These are phyloP conservation scores for Pyrochroa serraticornis DNA, from an alignment of 2,888 invertebrate species.

Conservation along the genomic window DNA sequence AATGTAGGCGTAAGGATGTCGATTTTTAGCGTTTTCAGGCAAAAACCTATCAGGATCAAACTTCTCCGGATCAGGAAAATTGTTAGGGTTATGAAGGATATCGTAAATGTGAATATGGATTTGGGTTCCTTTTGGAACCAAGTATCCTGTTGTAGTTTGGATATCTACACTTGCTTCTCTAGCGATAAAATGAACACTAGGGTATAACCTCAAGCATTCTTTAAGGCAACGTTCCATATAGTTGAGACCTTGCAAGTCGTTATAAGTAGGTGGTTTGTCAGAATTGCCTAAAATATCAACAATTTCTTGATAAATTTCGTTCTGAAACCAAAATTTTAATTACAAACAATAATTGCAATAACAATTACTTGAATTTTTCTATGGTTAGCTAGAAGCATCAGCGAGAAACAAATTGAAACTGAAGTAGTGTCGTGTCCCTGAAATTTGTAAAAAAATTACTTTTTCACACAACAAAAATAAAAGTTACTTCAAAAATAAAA, in stretches of 20 bases:
- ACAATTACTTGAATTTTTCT: constrained; percentile 53
- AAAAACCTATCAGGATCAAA: constrained; percentile 76
- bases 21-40: constrained; percentile 60
- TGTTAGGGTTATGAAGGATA: constrained; percentile 67
- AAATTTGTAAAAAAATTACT: constrained; percentile 27
- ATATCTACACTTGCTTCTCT: constrained; percentile 42
- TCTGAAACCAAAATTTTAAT: too few species aligned
- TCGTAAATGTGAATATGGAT: constrained; percentile 66
- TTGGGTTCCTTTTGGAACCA: constrained; percentile 61
- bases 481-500: constrained; percentile 59
- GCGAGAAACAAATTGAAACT: constrained; percentile 41
- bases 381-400: constrained; percentile 49
- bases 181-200: constrained; percentile 52
- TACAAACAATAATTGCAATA: too few species aligned
- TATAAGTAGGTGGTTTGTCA: constrained; percentile 29
- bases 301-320: constrained; percentile 24
- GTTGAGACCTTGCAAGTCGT: constrained; percentile 50
- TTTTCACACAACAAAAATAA: not conserved
- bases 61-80: constrained; percentile 67
- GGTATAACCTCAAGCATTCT: constrained; percentile 51
- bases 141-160: constrained; percentile 36
- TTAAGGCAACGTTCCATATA: constrained; percentile 53
- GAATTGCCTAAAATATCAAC: not conserved
- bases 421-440: constrained; percentile 71
- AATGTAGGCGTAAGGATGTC: constrained; percentile 69